Conservation (phyloP, 2,113 vertebrate genomes). For the Erpornis zantholeuca region DNA sequence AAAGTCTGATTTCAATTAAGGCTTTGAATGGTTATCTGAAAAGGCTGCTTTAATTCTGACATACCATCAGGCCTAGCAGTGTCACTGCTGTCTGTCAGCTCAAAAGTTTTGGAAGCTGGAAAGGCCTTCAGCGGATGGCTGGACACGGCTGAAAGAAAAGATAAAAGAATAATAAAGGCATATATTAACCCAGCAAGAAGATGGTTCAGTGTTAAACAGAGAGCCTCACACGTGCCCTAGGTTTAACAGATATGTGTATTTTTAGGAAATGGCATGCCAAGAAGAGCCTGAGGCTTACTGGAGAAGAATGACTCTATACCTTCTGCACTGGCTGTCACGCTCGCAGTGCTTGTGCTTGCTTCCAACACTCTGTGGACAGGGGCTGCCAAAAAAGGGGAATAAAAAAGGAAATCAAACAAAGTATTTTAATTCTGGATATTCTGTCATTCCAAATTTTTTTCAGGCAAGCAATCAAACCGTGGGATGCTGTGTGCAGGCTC, state of each 20-base stretch:
- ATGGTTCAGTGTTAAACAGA: background rate
- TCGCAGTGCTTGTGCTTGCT: background rate
- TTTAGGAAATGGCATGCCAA: background rate
- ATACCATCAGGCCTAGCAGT: slow-evolving; percentile 68
- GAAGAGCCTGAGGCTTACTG: background rate
- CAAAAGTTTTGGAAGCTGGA: background rate
- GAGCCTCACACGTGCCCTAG: background rate
- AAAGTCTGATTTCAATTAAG: background rate
- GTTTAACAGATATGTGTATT: background rate
- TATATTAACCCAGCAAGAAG: background rate
- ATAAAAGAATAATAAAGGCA: background rate
- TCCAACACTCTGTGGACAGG: background rate
- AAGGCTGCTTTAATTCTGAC: background rate
- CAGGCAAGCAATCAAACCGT: background rate
- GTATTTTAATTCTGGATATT: background rate
- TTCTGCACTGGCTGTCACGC: background rate
- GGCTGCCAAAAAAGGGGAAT: background rate
- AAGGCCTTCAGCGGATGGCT: background rate
- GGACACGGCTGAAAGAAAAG: background rate
- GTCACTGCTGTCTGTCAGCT: background rate
- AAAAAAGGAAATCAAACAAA: background rate
- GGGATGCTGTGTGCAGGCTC: background rate
- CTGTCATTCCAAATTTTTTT: background rate
- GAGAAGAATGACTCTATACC: slow-evolving; percentile 37
- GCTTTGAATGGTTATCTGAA: background rate